Evolutionary conservation across 2,888 invertebrate species (phyloP).

Genomic region (Autographa gamma): DNA sequence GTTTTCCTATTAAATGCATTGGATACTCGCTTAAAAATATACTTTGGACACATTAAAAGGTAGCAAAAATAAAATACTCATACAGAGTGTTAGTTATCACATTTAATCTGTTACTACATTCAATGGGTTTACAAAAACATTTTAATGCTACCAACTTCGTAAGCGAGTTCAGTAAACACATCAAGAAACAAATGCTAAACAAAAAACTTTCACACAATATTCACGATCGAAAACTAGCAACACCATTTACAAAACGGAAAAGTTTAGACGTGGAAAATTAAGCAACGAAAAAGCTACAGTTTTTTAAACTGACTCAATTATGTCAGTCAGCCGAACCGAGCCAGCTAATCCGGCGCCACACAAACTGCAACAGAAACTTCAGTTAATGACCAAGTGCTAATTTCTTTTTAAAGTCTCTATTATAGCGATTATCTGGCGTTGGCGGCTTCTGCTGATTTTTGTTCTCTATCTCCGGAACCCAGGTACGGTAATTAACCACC

Average conservation of each 20-base stretch:
- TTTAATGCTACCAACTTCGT: no score
- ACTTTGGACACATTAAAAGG: not conserved
- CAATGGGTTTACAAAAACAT: no score
- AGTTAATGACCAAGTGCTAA: conserved; percentile 76
- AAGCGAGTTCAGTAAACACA: not conserved
- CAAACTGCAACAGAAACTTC: conserved; percentile 59
- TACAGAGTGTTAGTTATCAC: no score
- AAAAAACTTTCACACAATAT: not conserved
- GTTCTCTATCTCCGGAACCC: conserved; percentile 71
- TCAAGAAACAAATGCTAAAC: not conserved
- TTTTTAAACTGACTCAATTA: conserved; percentile 47
- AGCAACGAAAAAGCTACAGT: conserved; percentile 36
- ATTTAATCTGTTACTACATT: no score
- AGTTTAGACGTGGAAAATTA: conserved; percentile 29
- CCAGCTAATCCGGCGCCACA: conserved; percentile 46
- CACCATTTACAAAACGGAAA: conserved; percentile 16
- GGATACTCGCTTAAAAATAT: not conserved
- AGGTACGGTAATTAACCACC: conserved; percentile 78
- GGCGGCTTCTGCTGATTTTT: conserved; percentile 67
- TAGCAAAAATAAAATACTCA: not conserved
- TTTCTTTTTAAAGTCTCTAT: conserved; percentile 77
- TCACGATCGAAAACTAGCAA: conserved; percentile 16
- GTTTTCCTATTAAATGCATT: no score
- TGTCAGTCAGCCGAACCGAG: conserved; percentile 50
- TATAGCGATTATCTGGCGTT: conserved; percentile 71